These are phyloP conservation scores for Sinopyrophorus schimmeli DNA, from an alignment of 2,888 invertebrate genomes.

Conservation along the genomic window DNA sequence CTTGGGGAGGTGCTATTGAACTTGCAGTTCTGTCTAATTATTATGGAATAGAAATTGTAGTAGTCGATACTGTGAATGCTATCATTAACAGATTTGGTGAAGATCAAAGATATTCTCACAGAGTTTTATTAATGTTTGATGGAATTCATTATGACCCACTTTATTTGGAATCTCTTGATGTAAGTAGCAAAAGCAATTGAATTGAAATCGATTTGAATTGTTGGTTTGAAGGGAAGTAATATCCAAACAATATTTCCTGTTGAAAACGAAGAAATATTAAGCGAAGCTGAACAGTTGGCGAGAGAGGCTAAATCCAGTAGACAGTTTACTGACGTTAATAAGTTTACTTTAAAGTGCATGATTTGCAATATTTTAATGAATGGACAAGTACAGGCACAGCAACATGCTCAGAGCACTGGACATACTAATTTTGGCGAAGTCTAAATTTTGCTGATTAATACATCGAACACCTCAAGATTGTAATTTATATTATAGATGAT, in stretches of 20 bases:
- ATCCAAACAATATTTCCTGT: constrained; percentile 81
- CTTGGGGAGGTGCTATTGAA: constrained; percentile 98
- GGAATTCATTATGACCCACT: constrained; percentile 97
- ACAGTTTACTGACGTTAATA: constrained; percentile 88
- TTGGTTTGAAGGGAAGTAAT: constrained; percentile 62
- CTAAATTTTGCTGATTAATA: constrained; percentile 47
- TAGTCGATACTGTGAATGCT: constrained; percentile 88
- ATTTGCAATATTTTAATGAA: constrained; percentile 76
- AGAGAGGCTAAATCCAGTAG: constrained; percentile 85
- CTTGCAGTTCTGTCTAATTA: constrained; percentile 83
- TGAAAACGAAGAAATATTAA: constrained; percentile 70
- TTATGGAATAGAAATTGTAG: constrained; percentile 90
- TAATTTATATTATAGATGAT: too few species aligned
- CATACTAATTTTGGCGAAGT: constrained; percentile 83
- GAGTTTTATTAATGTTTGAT: constrained; percentile 90
- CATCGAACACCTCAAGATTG: constrained; percentile 13
- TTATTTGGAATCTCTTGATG: constrained; percentile 79
- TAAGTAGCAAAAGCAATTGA: too few species aligned
- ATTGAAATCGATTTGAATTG: too few species aligned
- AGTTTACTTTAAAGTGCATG: constrained; percentile 82
- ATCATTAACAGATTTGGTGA: constrained; percentile 93
- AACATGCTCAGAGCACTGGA: constrained; percentile 82
- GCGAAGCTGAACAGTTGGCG: constrained; percentile 83
- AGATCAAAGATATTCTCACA: constrained; percentile 79
- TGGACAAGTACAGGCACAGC: constrained; percentile 81